These are phyloP conservation scores for Trichopoda pennipes DNA, from an alignment of 2,888 invertebrate genomes.

Conservation along the genomic window DNA sequence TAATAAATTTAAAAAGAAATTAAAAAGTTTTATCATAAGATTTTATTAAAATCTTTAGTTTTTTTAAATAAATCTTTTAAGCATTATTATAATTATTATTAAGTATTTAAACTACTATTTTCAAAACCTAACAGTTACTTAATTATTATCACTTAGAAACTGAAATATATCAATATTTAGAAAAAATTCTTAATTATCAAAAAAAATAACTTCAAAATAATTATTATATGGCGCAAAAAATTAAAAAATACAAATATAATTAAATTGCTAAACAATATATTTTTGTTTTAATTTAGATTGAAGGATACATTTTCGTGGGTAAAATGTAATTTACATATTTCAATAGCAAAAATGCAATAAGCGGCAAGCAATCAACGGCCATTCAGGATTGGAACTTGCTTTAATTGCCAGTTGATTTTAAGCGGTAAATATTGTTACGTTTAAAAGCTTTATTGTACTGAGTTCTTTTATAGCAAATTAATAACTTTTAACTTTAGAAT, in stretches of 20 bases:
- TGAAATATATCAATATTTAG: slow-evolving; percentile 50
- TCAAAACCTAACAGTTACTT: slow-evolving; percentile 10
- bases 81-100: not conserved
- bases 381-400: too few relatives aligned
- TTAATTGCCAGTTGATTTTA: too few relatives aligned
- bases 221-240: slow-evolving; percentile 35
- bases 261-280: slow-evolving; percentile 18
- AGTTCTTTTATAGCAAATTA: too few relatives aligned
- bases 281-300: slow-evolving; percentile 25
- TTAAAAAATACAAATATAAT: slow-evolving; percentile 29
- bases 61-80: slow-evolving; percentile 1
- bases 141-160: slow-evolving; percentile 27
- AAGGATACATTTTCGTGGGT: not conserved
- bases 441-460: too few relatives aligned
- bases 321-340: not conserved
- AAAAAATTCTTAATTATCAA: slow-evolving; percentile 49
- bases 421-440: too few relatives aligned
- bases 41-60: too few relatives aligned
- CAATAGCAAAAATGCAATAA: too few relatives aligned
- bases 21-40: not conserved
- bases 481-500: too few relatives aligned
- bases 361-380: too few relatives aligned
- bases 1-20: not conserved
- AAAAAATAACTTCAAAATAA: slow-evolving; percentile 39
- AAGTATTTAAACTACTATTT: slow-evolving; percentile 21